Evolutionary conservation across 1,140 invertebrate species (phyloP).

Genomic region (Zaprionus tsacasi): DNA sequence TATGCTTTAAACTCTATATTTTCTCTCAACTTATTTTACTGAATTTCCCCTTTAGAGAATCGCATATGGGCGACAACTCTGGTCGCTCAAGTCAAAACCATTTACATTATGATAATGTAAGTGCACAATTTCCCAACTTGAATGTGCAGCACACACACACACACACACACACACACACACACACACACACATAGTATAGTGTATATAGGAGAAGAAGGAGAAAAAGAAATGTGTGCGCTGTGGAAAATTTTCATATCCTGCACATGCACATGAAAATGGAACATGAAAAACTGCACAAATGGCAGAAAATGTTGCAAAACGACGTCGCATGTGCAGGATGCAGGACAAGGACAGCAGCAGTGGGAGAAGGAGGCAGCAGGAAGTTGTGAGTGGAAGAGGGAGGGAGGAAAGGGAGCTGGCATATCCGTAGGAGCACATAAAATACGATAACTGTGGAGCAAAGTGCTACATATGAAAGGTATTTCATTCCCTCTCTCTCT

Average conservation of each 20-base stretch:
- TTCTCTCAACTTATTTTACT: not conserved
- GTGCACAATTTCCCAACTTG: constrained; percentile 79
- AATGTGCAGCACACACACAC: constrained; percentile 54
- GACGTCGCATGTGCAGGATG: constrained; percentile 44
- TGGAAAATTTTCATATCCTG: constrained; percentile 80
- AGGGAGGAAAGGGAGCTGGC: constrained; percentile 40
- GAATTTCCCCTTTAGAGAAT: not conserved
- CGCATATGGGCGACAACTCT: constrained; percentile 56
- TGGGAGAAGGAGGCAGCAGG: constrained; percentile 4
- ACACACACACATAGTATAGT: not conserved
- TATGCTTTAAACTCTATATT: not conserved
- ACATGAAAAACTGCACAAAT: constrained; percentile 83
- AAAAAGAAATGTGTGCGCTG: constrained; percentile 54
- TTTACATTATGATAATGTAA: constrained; percentile 83
- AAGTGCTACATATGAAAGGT: constrained; percentile 81
- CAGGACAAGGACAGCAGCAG: not conserved
- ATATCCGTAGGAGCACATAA: constrained; percentile 66
- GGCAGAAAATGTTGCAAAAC: constrained; percentile 80
- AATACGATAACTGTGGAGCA: constrained; percentile 78
- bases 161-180: constrained; percentile 25
- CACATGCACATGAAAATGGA: constrained; percentile 62
- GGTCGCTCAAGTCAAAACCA: constrained; percentile 73
- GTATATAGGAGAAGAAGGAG: constrained; percentile 10
- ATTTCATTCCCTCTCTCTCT: too few species aligned
- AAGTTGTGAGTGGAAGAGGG: not conserved